Base-by-base conservation (phyloP, 2,888 invertebrate species). In the Augochlorella aurata region DNA sequence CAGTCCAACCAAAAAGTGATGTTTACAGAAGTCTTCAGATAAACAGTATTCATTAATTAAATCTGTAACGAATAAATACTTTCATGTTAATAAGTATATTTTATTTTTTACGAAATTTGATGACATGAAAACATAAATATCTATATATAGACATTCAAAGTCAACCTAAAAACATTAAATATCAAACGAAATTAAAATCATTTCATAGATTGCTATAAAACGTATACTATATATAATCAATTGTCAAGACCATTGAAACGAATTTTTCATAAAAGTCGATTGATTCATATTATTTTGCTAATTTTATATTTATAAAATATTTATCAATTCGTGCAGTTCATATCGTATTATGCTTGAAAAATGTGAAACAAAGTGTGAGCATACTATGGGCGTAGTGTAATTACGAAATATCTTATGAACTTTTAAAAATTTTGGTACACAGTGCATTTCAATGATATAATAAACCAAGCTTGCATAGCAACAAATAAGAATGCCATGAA, bases 1-100 rank as follows among this genome's bases (percentile, higher is more conserved):
- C 68, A 97, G 94, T 16, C 98, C 99, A 68, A 97, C 97, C 73
- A 98, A 95, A 93, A 98, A 99, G 93, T 99, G 99, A 91, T 97
- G 97, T 90, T 96, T 96, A 90, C 98, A 97, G 94, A 98, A 99
- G 85, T 97, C 97, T 89, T 98, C 97, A 0, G 97, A 96, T 44
- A 96, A 93, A 63, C 95, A 95, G 86, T 95, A 96, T 89, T 96
- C 96, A 86, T 94, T 94, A 89, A 95, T 91, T 79, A 92, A 88
- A 89, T 92, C 92, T 92, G 89, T n/a, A 84, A 84, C n/a, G 44
- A 82, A 82, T 67, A 73, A 82, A 82, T 67, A 73, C 10, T 38
- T 50, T 24, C 45, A 61, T 12, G 66, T 73, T 70, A 70, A 75
- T 72, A 21, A 63, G 50, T 24, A 29, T 47, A 63, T 68, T 38